Evolutionary conservation across 2,113 vertebrate genomes (phyloP).

Genomic region (Bubalus kerabau): DNA sequence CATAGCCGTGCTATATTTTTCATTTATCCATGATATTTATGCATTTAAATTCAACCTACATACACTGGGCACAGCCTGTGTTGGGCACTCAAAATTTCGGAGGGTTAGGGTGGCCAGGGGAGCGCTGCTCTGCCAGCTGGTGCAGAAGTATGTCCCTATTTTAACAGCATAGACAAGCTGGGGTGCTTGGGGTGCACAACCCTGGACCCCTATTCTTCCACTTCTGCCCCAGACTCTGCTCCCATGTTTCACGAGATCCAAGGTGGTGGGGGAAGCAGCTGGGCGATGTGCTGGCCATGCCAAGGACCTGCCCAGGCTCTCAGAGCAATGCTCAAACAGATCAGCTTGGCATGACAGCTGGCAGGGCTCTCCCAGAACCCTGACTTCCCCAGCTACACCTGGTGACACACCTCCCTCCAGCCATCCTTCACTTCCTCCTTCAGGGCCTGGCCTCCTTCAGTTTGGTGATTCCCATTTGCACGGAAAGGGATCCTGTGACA

Average conservation of each 20-base stretch:
- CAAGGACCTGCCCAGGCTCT: background rate
- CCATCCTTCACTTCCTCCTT: background rate
- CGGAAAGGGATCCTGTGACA: background rate
- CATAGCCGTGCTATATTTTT: rapidly evolving
- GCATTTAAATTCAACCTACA: background rate
- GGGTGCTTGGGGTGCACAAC: rapidly evolving
- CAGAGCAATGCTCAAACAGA: background rate
- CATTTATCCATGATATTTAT: background rate
- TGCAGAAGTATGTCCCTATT: background rate
- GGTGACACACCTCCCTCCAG: background rate
- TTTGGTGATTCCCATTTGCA: background rate
- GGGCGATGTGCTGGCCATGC: background rate
- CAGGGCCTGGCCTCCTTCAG: background rate
- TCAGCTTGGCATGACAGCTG: background rate
- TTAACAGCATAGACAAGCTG: background rate
- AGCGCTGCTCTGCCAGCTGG: rapidly evolving
- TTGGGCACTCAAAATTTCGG: background rate
- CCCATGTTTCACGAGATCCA: background rate
- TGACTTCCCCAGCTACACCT: background rate
- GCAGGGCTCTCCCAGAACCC: background rate
- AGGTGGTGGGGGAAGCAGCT: background rate
- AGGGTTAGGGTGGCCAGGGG: background rate
- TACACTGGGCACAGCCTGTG: background rate
- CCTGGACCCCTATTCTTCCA: rapidly evolving
- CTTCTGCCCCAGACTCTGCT: background rate